Evolutionary conservation across 2,113 vertebrate genomes (phyloP).

Genomic region (Siphamia tubifer): DNA sequence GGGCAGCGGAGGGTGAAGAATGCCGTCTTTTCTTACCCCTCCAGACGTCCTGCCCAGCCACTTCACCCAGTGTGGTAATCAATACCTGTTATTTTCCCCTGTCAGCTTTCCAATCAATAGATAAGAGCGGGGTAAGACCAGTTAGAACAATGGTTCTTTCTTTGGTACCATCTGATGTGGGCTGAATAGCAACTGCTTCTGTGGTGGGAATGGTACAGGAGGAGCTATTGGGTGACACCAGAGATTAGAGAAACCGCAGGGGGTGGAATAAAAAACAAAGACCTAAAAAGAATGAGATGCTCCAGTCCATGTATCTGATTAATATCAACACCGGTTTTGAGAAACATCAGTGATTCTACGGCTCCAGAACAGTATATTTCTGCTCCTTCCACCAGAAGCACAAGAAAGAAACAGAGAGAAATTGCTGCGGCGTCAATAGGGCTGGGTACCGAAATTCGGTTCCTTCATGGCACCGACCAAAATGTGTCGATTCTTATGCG

Average conservation of each 20-base stretch:
- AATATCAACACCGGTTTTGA: constrained; percentile 18
- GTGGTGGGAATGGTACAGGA: constrained; percentile 72
- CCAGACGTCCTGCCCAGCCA: constrained; percentile 61
- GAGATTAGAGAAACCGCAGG: constrained; percentile 55
- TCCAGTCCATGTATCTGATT: constrained; percentile 44
- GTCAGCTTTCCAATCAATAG: constrained; percentile 79
- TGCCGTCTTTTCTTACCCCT: constrained; percentile 67
- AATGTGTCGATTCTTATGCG: too few relatives aligned
- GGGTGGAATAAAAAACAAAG: constrained; percentile 35
- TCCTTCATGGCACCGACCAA: too few relatives aligned
- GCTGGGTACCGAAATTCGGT: too few relatives aligned
- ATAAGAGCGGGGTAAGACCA: constrained; percentile 68
- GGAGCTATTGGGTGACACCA: constrained; percentile 74
- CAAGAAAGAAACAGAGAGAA: constrained; percentile 49
- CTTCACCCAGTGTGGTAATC: constrained; percentile 68
- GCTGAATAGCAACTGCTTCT: constrained; percentile 67
- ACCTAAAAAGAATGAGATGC: constrained; percentile 50
- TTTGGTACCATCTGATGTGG: constrained; percentile 71
- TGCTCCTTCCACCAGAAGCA: constrained; percentile 55
- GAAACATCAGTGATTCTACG: constrained; percentile 19
- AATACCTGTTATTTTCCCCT: constrained; percentile 73
- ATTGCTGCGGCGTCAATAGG: constrained; percentile 54
- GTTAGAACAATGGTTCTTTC: constrained; percentile 74
- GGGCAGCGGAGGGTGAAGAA: constrained; percentile 62
- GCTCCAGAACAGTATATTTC: constrained; percentile 36